These are phyloP conservation scores for Climacteris rufus DNA, from an alignment of 2,113 vertebrate species.

Conservation along the genomic window DNA sequence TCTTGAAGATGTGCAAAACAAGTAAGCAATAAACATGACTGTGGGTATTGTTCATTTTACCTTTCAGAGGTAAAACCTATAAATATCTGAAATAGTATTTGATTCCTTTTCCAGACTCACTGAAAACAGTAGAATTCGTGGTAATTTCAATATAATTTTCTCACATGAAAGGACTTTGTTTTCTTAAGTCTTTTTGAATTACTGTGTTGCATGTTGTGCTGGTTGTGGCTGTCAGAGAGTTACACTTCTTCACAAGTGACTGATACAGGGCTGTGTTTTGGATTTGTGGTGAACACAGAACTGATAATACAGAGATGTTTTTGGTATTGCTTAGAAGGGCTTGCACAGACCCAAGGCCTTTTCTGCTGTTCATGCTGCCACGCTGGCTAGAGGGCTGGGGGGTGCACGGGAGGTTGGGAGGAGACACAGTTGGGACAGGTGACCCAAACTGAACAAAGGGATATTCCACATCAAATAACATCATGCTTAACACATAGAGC, in stretches of 20 bases:
- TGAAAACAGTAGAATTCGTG: background rate
- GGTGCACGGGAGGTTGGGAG: background rate
- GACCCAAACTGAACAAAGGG: background rate
- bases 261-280: accelerated
- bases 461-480: background rate
- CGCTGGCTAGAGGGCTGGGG: accelerated
- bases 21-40: background rate
- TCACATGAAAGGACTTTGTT: background rate
- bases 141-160: background rate
- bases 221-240: background rate
- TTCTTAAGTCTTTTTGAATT: background rate
- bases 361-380: background rate
- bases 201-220: background rate
- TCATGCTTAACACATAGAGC: no score
- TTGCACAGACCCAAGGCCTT: background rate
- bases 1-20: background rate
- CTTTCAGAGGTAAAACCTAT: background rate
- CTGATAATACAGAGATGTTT: background rate
- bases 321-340: background rate
- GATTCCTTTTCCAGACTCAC: background rate
- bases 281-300: background rate
- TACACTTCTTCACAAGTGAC: background rate
- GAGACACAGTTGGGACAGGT: background rate
- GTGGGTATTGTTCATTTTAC: background rate
- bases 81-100: background rate